Percentiles rank a stretch among this genome's conserved stretches.
These are phyloP conservation scores for Antechinus stuartii DNA, from an alignment of 2,113 vertebrate species.

Conservation along the genomic window DNA sequence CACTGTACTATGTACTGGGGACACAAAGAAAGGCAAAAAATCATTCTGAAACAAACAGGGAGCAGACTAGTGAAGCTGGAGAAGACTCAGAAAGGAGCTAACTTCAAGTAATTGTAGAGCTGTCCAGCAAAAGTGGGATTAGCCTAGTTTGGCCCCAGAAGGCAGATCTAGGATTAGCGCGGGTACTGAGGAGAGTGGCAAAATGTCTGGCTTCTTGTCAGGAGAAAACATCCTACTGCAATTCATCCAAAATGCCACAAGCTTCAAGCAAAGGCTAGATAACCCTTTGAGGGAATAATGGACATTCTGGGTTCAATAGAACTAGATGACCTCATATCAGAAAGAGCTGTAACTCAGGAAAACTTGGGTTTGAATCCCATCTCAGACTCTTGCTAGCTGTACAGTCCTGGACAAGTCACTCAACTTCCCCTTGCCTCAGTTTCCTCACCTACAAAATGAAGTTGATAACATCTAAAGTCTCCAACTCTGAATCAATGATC, in stretches of 20 bases:
- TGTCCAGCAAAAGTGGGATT: background rate
- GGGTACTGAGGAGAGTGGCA: background rate
- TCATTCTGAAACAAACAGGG: background rate
- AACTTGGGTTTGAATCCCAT: background rate
- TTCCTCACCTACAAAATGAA: background rate
- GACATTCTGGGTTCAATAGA: no score
- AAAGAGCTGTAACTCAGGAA: background rate
- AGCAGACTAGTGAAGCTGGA: background rate
- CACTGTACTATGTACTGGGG: background rate
- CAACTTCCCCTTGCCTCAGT: background rate
- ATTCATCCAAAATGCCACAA: background rate
- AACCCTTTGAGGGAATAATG: no score
- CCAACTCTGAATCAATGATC: background rate
- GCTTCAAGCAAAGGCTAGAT: background rate
- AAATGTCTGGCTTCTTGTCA: background rate
- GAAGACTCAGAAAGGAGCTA: background rate
- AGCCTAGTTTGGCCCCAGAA: background rate
- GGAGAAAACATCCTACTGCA: background rate
- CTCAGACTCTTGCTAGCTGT: background rate
- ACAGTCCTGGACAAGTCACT: background rate
- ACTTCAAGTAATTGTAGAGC: background rate
- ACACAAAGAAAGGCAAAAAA: background rate
- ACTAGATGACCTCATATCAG: no score
- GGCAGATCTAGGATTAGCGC: background rate
- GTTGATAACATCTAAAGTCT: background rate